Evolutionary conservation across 1,140 invertebrate genomes (phyloP).

Genomic region (Thalassaphorura encarpata): DNA sequence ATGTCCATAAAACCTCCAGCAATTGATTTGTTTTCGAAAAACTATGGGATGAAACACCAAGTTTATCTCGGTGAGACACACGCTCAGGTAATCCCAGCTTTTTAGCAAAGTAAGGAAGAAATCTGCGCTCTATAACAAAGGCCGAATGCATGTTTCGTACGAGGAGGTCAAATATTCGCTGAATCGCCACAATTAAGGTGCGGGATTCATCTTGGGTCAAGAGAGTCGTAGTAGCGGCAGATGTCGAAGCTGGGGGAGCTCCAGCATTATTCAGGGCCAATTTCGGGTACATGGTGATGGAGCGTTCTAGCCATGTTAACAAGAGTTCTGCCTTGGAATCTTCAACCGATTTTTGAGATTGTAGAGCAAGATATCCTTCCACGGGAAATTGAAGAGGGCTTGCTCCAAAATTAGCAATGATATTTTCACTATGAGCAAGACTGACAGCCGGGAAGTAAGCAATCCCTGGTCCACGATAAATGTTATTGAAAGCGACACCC

Average conservation of each 20-base stretch:
- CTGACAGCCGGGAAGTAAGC: slow-evolving; percentile 54
- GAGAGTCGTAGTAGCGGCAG: neutral
- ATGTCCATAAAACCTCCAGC: slow-evolving; percentile 54
- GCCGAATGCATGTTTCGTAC: slow-evolving; percentile 23
- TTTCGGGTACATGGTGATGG: slow-evolving; percentile 41
- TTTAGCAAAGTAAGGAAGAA: slow-evolving; percentile 25
- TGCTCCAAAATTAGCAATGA: slow-evolving; percentile 69
- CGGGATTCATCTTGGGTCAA: slow-evolving; percentile 12
- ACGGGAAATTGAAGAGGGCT: slow-evolving; percentile 60
- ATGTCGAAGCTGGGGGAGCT: neutral
- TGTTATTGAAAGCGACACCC: slow-evolving; percentile 59
- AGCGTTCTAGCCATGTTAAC: slow-evolving; percentile 48
- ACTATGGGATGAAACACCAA: too few species aligned
- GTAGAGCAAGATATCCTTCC: slow-evolving; percentile 53
- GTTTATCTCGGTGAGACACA: slow-evolving; percentile 2
- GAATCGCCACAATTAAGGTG: slow-evolving; percentile 26
- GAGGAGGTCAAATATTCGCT: slow-evolving; percentile 24
- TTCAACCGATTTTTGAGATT: slow-evolving; percentile 47
- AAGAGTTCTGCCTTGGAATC: slow-evolving; percentile 46
- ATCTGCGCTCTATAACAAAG: slow-evolving; percentile 21
- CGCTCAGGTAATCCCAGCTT: slow-evolving; percentile 22
- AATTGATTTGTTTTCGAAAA: slow-evolving; percentile 39
- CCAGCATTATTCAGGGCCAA: neutral
- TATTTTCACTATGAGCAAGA: slow-evolving; percentile 55
- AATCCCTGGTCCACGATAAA: slow-evolving; percentile 56